Evolutionary conservation across 1,140 invertebrate species (phyloP).

Genomic region (Neoseiulus cucumeris): DNA sequence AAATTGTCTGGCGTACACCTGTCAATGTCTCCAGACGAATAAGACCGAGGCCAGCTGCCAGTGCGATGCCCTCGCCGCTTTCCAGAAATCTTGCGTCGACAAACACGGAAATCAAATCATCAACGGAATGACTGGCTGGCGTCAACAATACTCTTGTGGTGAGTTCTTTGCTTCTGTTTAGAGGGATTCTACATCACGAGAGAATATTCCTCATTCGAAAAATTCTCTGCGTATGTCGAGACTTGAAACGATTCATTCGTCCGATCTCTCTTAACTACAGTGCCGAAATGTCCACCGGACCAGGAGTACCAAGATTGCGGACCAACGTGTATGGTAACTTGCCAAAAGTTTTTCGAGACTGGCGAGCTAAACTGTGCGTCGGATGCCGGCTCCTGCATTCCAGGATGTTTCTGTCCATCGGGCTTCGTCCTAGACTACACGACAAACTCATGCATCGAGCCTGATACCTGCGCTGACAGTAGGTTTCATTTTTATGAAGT

Average conservation of each 20-base stretch:
- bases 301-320: slow-evolving; percentile 58
- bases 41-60: background rate
- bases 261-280: too few relatives aligned
- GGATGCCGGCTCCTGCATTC: slow-evolving; percentile 42
- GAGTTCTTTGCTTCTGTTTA: too few relatives aligned
- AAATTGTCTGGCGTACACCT: background rate
- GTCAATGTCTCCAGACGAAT: background rate
- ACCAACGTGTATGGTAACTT: slow-evolving; percentile 47
- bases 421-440: slow-evolving; percentile 43
- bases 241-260: too few relatives aligned
- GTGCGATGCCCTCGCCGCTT: background rate
- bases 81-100: background rate
- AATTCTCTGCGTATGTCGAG: too few relatives aligned
- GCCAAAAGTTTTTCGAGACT: slow-evolving; percentile 33
- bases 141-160: background rate
- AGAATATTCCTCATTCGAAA: too few relatives aligned
- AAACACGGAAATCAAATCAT: background rate
- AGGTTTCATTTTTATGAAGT: slow-evolving; percentile 24
- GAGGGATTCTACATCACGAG: too few relatives aligned
- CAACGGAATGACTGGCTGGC: background rate
- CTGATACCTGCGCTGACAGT: slow-evolving; percentile 52
- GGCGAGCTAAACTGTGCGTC: slow-evolving; percentile 23
- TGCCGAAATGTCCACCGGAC: slow-evolving; percentile 43
- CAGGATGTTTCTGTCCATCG: slow-evolving; percentile 61
- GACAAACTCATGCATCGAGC: slow-evolving; percentile 40